phyloP scores from a whole-genome alignment of 2,888 invertebrate genomes.

The Platycnemis pennipes region DNA sequence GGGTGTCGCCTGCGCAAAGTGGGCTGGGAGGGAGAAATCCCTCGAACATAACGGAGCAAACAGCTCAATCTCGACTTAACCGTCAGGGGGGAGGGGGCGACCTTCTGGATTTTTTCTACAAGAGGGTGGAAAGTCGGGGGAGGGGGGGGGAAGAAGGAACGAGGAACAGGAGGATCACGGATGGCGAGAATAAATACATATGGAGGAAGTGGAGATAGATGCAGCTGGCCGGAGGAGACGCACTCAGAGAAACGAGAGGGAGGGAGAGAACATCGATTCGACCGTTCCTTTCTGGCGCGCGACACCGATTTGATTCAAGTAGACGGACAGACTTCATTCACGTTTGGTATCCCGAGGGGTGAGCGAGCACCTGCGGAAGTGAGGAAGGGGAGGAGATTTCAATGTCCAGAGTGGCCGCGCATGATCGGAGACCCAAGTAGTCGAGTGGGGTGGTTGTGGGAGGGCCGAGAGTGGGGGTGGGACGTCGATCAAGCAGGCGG shows the following conservation, averaged over 20 bases:
- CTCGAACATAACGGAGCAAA: not conserved
- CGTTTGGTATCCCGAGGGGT: not conserved
- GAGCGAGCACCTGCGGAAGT: not conserved
- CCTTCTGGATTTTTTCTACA: not conserved
- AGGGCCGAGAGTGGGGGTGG: not conserved
- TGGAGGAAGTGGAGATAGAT: not conserved
- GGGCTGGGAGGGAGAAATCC: not conserved
- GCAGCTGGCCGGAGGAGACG: not conserved
- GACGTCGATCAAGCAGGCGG: not conserved
- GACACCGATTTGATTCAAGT: conserved; percentile 11
- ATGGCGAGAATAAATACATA: not conserved
- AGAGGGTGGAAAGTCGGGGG: not conserved
- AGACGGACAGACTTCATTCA: conserved; percentile 43
- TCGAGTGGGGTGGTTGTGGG: not conserved
- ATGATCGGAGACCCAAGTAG: not conserved
- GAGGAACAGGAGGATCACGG: not conserved
- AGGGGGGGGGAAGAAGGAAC: not conserved
- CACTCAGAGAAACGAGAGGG: not conserved
- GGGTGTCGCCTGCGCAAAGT: too few species aligned
- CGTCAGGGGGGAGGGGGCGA: not conserved
- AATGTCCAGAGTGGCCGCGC: not conserved
- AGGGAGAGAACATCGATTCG: not conserved
- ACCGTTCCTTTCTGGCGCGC: not conserved
- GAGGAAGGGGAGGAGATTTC: conserved; percentile 2
- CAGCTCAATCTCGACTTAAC: not conserved